Evolutionary conservation across 1,140 invertebrate genomes (phyloP), one percentile per base, ranked within the genome.

Genomic region (Hesperophylax magnus): DNA sequence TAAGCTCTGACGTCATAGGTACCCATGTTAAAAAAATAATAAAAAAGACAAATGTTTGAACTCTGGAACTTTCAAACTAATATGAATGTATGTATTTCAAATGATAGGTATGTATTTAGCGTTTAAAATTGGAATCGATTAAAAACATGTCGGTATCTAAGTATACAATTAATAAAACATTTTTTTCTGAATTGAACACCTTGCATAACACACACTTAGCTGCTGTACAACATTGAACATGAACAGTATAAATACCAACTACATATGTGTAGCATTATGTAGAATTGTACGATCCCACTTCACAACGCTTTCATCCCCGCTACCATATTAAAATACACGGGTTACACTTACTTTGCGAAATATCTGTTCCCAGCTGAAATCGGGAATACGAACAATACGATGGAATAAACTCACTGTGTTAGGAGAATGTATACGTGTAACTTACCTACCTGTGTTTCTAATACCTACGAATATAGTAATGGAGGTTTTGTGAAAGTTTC

Each of bases 251-350:
- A 53, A 47, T n/a, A 47, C 47, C 31, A 27, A 1, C 39, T 47
- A 47, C 39, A 47, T 11, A 47, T 47, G 11, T 8, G 39, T 47
- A 47, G 39, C 11, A 47, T 47, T 47, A 47, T 47, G 9, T 47
- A 47, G 9, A 47, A 24, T 71, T 39, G 67, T 20, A 71, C 31
- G 18, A 71, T 71, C 67, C 67, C 47, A 53, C 39, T 71, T 31
- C 67, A 31, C 31, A 61, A 61, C n/a, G 63, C 63, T 53, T 72
- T 18, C 58, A 77, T 77, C 60, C 67, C 67, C 72, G 82, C 80
- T 80, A 81, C 81, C 82, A 76, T 81, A 83, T 83, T 83, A 81
- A 83, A 83, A 81, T 83, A 81, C 82, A 81, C 60, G 56, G 76
- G 79, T 83, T 83, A 79, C 82, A 81, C 82, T 83, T 81, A 83